Evolutionary conservation across 2,797 vertebrate genomes (phyloP).

Genomic region (Helostoma temminkii): DNA sequence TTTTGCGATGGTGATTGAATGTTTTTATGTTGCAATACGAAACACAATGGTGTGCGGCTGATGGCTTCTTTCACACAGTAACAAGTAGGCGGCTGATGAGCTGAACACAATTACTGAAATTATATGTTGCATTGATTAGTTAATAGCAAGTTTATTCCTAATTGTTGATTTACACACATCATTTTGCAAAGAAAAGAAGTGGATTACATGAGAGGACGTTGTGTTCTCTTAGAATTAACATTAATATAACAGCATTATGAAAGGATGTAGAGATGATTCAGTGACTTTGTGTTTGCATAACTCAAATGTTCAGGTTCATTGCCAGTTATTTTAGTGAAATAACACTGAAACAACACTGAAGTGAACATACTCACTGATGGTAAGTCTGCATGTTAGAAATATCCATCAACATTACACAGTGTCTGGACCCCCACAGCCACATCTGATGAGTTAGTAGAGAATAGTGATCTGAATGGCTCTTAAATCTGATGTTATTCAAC

Average conservation of each 20-base stretch:
- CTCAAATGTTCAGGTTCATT: background rate
- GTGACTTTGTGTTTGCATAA: background rate
- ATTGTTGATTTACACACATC: slow-evolving; percentile 22
- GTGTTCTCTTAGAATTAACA: slow-evolving; percentile 4
- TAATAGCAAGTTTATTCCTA: slow-evolving; percentile 45
- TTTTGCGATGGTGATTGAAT: slow-evolving; percentile 52
- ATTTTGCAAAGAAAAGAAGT: slow-evolving; percentile 8
- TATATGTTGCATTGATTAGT: slow-evolving; percentile 41
- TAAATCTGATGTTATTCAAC: background rate
- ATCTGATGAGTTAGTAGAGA: background rate
- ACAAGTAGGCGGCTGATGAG: slow-evolving; percentile 48
- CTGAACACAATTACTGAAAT: slow-evolving; percentile 43
- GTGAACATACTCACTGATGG: background rate
- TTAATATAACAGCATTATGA: slow-evolving; percentile 1
- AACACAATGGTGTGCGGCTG: slow-evolving; percentile 39
- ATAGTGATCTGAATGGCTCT: background rate
- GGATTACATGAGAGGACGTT: background rate
- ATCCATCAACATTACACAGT: background rate
- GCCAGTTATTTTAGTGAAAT: background rate
- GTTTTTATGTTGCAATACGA: slow-evolving; percentile 38
- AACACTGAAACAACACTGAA: background rate
- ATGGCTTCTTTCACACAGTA: slow-evolving; percentile 45
- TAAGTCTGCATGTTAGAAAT: background rate
- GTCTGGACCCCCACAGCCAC: background rate
- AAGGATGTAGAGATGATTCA: slow-evolving; percentile 17